These are phyloP conservation scores for Leptopilina syphax DNA, from an alignment of 2,888 invertebrate species.

Conservation along the genomic window DNA sequence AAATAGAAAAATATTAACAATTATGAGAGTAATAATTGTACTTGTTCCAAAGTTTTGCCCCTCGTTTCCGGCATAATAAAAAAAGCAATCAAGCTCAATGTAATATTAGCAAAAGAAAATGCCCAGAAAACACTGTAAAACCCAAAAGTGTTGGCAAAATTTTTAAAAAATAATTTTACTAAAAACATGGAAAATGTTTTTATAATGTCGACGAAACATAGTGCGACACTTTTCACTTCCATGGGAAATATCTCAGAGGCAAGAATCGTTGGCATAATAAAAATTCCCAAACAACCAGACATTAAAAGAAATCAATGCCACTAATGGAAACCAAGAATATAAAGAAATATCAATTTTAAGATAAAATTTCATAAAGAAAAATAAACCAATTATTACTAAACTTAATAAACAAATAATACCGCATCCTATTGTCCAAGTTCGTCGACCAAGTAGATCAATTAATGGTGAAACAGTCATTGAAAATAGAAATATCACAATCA, in stretches of 20 bases:
- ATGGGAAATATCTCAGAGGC: slow-evolving; percentile 83
- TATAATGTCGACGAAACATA: slow-evolving; percentile 81
- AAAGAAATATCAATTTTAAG: slow-evolving; percentile 76
- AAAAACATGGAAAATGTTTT: slow-evolving; percentile 81
- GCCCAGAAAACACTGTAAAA: slow-evolving; percentile 80
- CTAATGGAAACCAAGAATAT: slow-evolving; percentile 80
- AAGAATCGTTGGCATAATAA: slow-evolving; percentile 82
- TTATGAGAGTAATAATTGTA: slow-evolving; percentile 72
- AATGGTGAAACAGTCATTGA: slow-evolving; percentile 80
- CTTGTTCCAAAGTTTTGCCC: slow-evolving; percentile 81
- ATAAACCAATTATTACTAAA: slow-evolving; percentile 79
- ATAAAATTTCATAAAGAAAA: slow-evolving; percentile 79
- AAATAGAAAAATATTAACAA: not conserved
- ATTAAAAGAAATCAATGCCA: slow-evolving; percentile 81
- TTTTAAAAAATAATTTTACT: slow-evolving; percentile 80
- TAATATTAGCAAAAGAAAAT: slow-evolving; percentile 71
- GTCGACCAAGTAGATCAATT: slow-evolving; percentile 81
- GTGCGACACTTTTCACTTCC: slow-evolving; percentile 82
- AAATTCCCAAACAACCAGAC: slow-evolving; percentile 81
- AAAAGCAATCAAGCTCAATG: slow-evolving; percentile 79
- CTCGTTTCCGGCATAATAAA: slow-evolving; percentile 81
- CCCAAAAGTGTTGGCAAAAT: slow-evolving; percentile 78
- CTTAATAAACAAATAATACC: slow-evolving; percentile 80
- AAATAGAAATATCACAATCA: slow-evolving; percentile 79
- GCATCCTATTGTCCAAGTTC: slow-evolving; percentile 78